Conservation (phyloP, 1,140 invertebrate genomes). For the Zaprionus inermis region DNA sequence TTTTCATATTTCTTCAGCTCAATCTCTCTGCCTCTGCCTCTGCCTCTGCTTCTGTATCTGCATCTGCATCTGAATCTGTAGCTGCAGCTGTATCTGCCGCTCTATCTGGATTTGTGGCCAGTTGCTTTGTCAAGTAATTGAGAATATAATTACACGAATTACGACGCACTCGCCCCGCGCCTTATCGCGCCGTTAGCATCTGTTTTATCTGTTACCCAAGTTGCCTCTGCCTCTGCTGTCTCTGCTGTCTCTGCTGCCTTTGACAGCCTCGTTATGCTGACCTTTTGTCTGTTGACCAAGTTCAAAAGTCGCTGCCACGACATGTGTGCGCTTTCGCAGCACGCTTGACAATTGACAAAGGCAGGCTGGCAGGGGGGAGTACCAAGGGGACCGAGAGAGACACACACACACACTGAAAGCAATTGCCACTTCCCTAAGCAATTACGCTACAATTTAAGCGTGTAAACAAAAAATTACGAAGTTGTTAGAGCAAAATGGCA, state of each 20-base stretch:
- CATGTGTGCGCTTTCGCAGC: slow-evolving; percentile 77
- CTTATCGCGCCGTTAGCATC: slow-evolving; percentile 47
- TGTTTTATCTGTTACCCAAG: slow-evolving; percentile 59
- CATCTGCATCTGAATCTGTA: slow-evolving; percentile 2
- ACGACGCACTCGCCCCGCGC: slow-evolving; percentile 57
- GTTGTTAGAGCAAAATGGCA: slow-evolving; percentile 78
- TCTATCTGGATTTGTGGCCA: slow-evolving; percentile 24
- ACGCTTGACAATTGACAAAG: slow-evolving; percentile 60
- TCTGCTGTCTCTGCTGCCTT: slow-evolving; percentile 13
- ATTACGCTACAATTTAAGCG: slow-evolving; percentile 80
- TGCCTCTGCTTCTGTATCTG: slow-evolving; percentile 20
- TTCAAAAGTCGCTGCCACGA: slow-evolving; percentile 48
- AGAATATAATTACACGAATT: slow-evolving; percentile 83
- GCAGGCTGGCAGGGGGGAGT: neutral
- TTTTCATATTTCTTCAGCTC: slow-evolving; percentile 42
- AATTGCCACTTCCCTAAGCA: slow-evolving; percentile 81
- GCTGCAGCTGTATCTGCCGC: slow-evolving; percentile 32
- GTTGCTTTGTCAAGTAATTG: slow-evolving; percentile 65
- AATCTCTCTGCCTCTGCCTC: slow-evolving; percentile 40
- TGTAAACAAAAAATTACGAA: slow-evolving; percentile 83
- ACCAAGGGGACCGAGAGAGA: slow-evolving; percentile 11
- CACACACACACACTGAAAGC: slow-evolving; percentile 29
- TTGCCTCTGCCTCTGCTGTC: slow-evolving; percentile 1
- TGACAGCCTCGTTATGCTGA: slow-evolving; percentile 60
- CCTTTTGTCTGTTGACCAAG: slow-evolving; percentile 48